Percentiles rank a stretch among this genome's conserved stretches.
phyloP scores from a whole-genome alignment of 2,888 invertebrate species.

The Cephus rjabovi region DNA sequence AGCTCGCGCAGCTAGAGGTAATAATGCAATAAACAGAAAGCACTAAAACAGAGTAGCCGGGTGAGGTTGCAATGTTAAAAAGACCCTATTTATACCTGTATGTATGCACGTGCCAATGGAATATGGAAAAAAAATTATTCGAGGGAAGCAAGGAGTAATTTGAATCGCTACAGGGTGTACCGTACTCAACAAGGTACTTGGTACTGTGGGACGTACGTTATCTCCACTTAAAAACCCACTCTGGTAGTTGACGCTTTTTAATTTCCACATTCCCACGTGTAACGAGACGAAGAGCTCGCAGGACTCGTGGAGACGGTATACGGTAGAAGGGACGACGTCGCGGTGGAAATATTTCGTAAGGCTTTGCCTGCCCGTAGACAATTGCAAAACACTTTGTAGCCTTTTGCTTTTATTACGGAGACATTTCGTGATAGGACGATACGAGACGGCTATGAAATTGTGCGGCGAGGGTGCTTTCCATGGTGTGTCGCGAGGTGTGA shows the following conservation, averaged over 20 bases:
- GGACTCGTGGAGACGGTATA: no score
- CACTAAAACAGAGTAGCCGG: not conserved
- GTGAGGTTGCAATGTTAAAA: not conserved
- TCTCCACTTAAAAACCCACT: not conserved
- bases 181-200: not conserved
- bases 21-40: not conserved
- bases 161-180: not conserved
- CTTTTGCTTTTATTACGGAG: constrained; percentile 51
- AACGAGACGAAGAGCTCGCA: not conserved
- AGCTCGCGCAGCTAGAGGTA: not conserved
- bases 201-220: not conserved
- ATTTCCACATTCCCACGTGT: not conserved
- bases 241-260: not conserved
- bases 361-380: not conserved
- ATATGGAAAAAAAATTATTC: not conserved
- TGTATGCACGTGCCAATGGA: no score
- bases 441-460: constrained; percentile 9
- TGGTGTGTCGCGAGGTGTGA: constrained; percentile 50
- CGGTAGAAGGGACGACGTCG: no score
- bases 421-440: constrained; percentile 39
- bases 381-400: constrained; percentile 39
- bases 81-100: not conserved
- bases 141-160: not conserved
- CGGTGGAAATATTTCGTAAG: not conserved
- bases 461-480: constrained; percentile 33